Percentiles rank a stretch among this genome's conserved stretches.
Conservation (phyloP, 1,140 invertebrate genomes). For the Hirudo medicinalis region DNA sequence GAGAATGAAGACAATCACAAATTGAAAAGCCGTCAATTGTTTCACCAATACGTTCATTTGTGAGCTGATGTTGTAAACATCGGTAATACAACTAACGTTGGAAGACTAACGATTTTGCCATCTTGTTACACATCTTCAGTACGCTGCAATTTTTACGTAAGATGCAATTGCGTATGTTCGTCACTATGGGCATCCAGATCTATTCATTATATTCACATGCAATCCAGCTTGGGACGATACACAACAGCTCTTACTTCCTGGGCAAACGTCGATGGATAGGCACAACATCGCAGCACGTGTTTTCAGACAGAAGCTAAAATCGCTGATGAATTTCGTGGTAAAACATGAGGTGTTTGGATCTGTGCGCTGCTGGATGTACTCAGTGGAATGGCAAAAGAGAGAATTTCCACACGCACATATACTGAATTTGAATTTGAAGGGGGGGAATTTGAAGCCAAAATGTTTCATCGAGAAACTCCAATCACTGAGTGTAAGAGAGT, state of each 20-base stretch:
- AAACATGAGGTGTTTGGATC: constrained; percentile 35
- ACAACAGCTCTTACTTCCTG: constrained; percentile 27
- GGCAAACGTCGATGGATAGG: constrained; percentile 32
- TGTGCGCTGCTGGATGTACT: constrained; percentile 34
- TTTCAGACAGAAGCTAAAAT: constrained; percentile 43
- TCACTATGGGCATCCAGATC: constrained; percentile 37
- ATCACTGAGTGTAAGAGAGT: too few relatives aligned
- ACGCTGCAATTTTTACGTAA: constrained; percentile 18
- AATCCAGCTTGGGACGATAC: constrained; percentile 38
- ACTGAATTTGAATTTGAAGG: too few relatives aligned
- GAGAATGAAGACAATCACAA: too few relatives aligned
- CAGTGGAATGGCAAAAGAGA: constrained; percentile 47
- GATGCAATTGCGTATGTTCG: constrained; percentile 42
- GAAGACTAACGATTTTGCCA: constrained; percentile 5
- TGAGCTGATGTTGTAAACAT: too few relatives aligned
- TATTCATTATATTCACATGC: constrained; percentile 32
- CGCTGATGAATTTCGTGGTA: constrained; percentile 40
- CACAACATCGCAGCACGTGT: constrained; percentile 43
- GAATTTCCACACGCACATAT: too few relatives aligned
- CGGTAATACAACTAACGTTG: background rate
- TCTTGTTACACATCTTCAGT: background rate
- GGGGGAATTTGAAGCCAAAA: too few relatives aligned
- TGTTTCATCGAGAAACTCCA: too few relatives aligned
- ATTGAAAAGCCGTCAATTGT: too few relatives aligned
- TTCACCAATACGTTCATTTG: too few relatives aligned